Evolutionary conservation across 2,888 invertebrate species (phyloP).

Genomic region (Oxycera nigricornis): DNA sequence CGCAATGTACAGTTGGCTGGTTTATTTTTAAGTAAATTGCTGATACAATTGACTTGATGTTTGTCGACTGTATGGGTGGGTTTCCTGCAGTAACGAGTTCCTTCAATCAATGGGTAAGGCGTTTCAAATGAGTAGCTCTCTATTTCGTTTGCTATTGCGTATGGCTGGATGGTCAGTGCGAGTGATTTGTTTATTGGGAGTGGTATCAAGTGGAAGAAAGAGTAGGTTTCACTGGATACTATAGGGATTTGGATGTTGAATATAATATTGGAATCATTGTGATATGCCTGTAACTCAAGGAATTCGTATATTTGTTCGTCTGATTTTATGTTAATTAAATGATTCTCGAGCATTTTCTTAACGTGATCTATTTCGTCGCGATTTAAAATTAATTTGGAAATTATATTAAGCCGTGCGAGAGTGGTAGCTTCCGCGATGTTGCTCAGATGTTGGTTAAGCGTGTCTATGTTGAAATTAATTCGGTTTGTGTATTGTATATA

Average conservation of each 20-base stretch:
- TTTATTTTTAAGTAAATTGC: too few relatives aligned
- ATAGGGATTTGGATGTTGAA: not conserved
- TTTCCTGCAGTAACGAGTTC: too few relatives aligned
- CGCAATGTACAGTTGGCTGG: too few relatives aligned
- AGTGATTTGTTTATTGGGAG: not conserved
- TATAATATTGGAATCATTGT: not conserved
- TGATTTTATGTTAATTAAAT: not conserved
- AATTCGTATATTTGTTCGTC: not conserved
- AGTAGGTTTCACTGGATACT: not conserved
- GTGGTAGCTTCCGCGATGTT: constrained; percentile 32
- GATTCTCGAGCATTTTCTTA: not conserved
- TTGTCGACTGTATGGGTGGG: too few relatives aligned
- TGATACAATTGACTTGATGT: too few relatives aligned
- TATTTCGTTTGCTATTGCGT: too few relatives aligned
- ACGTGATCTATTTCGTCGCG: not conserved
- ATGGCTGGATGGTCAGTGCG: too few relatives aligned
- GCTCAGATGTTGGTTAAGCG: constrained; percentile 5
- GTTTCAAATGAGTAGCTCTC: too few relatives aligned
- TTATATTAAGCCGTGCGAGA: constrained; percentile 19
- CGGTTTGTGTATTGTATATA: constrained; percentile 11
- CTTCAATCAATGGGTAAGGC: too few relatives aligned
- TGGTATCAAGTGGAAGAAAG: not conserved
- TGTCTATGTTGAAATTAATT: constrained; percentile 27
- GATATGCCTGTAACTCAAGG: not conserved
- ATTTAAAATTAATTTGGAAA: constrained; percentile 29